Evolutionary conservation across 2,888 invertebrate species (phyloP).

Genomic region (Drosophila borborema): DNA sequence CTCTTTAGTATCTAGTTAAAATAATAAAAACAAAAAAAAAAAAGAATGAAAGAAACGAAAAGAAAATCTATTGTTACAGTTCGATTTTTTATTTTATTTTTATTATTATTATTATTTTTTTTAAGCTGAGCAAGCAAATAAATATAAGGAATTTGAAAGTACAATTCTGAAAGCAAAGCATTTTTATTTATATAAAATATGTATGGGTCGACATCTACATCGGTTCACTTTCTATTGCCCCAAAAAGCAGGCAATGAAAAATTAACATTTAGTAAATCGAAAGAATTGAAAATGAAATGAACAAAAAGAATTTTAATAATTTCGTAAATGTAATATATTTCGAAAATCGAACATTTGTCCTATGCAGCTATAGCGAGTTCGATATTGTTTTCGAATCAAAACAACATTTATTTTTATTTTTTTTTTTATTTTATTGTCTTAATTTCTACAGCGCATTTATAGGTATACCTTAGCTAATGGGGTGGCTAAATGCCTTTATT

Average conservation of each 20-base stretch:
- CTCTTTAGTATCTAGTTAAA: slow-evolving; percentile 32
- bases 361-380: background rate
- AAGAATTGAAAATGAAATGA: background rate
- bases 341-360: background rate
- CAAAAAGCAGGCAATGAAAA: background rate
- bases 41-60: background rate
- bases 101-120: slow-evolving; percentile 34
- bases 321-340: background rate
- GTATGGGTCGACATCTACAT: background rate
- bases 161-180: slow-evolving; percentile 35
- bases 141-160: slow-evolving; percentile 63
- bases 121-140: slow-evolving; percentile 51
- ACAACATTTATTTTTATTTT: too few species aligned
- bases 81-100: slow-evolving; percentile 45
- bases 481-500: too few species aligned
- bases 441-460: too few species aligned
- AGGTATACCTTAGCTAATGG: too few species aligned
- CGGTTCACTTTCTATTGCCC: background rate
- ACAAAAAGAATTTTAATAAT: background rate
- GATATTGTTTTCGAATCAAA: background rate
- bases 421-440: too few species aligned
- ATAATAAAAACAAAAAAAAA: background rate
- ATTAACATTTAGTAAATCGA: background rate
- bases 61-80: slow-evolving; percentile 46
- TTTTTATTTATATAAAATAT: background rate